Evolutionary conservation across 1,140 invertebrate genomes (phyloP).

Genomic region (Papilio glaucus): DNA sequence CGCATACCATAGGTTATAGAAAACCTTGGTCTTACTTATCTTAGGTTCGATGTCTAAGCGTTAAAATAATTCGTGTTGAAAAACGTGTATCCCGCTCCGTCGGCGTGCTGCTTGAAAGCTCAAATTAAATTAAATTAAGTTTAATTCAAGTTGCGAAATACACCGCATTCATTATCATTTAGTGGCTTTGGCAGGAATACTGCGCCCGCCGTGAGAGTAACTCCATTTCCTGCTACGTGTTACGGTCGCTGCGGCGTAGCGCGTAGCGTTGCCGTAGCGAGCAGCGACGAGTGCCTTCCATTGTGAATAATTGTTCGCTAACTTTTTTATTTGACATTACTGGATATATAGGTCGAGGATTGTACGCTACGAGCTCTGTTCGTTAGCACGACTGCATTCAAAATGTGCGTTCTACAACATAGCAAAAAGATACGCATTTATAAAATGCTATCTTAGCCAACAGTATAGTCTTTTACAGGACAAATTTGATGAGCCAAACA

Average conservation of each 20-base stretch:
- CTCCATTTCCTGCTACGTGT: conserved; percentile 75
- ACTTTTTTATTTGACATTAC: conserved; percentile 55
- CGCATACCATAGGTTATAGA: no score
- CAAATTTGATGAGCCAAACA: not conserved
- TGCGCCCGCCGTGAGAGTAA: conserved; percentile 62
- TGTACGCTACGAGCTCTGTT: conserved; percentile 37
- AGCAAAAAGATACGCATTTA: conserved; percentile 8
- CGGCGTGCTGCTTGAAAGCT: not conserved
- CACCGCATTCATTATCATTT: conserved; percentile 71
- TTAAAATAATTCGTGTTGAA: no score
- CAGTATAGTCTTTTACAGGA: not conserved
- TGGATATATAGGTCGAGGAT: conserved; percentile 54
- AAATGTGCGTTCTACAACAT: conserved; percentile 21
- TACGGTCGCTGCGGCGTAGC: conserved; percentile 69
- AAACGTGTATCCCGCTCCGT: no score
- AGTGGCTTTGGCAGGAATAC: conserved; percentile 69
- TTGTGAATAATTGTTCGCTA: conserved; percentile 70
- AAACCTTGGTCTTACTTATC: no score
- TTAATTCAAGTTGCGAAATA: conserved; percentile 47
- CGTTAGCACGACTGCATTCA: conserved; percentile 19
- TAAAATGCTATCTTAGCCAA: not conserved
- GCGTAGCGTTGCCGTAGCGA: conserved; percentile 58
- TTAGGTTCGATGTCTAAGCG: no score
- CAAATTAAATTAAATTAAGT: conserved; percentile 15
- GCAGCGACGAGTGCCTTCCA: conserved; percentile 61